Conservation (phyloP, 1,140 invertebrate genomes). For the Magallana ariakensis region DNA sequence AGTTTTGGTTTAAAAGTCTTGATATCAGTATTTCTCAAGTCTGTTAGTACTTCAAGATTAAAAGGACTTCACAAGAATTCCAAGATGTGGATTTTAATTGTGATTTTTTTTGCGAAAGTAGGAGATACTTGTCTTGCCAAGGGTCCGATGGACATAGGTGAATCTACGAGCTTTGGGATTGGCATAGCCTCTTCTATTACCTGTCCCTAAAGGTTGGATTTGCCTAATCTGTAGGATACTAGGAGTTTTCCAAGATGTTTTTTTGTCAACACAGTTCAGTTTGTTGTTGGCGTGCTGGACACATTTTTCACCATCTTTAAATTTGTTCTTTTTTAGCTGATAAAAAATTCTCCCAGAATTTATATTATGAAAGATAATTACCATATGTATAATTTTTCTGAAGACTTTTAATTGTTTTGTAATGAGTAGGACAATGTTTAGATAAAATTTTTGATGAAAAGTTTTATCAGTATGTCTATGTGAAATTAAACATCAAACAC, state of each 20-base stretch:
- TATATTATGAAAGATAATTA: too few relatives aligned
- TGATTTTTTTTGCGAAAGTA: background rate
- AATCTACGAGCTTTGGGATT: constrained; percentile 32
- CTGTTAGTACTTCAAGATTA: too few relatives aligned
- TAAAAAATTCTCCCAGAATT: background rate
- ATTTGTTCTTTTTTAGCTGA: background rate
- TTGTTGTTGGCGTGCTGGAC: constrained; percentile 20
- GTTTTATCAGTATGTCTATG: constrained; percentile 24
- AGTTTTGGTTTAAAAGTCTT: background rate
- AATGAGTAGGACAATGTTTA: too few relatives aligned
- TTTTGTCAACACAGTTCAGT: background rate
- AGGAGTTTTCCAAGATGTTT: constrained; percentile 11
- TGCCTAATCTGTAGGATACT: constrained; percentile 32
- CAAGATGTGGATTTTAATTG: background rate
- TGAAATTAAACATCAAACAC: background rate
- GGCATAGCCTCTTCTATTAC: constrained; percentile 23
- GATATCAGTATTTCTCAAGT: background rate
- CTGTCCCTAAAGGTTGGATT: constrained; percentile 30
- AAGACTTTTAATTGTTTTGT: too few relatives aligned
- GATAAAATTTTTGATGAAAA: background rate
- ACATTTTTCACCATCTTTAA: constrained; percentile 35
- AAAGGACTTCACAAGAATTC: background rate
- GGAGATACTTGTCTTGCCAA: constrained; percentile 24
- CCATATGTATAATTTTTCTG: too few relatives aligned
- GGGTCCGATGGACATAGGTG: constrained; percentile 32